phyloP scores from a whole-genome alignment of 1,140 invertebrate species.

The Zaprionus kolodkinae region DNA sequence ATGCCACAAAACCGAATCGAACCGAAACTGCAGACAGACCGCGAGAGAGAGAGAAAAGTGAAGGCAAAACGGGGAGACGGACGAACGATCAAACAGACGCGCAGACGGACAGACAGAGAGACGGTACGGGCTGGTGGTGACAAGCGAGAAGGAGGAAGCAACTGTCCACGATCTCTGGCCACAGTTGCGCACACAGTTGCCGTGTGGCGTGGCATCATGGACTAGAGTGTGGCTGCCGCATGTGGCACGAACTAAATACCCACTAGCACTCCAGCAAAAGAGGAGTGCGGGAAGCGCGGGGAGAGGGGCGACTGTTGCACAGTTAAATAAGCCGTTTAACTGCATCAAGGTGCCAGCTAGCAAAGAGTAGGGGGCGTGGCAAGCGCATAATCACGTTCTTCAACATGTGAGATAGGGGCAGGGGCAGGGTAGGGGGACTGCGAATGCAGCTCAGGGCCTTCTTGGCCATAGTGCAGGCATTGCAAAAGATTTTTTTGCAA shows the following conservation, averaged over 20 bases:
- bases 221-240: constrained; percentile 27
- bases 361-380: constrained; percentile 16
- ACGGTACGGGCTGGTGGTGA: constrained; percentile 28
- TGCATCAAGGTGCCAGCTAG: constrained; percentile 50
- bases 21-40: constrained; percentile 52
- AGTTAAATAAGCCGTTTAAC: constrained; percentile 59
- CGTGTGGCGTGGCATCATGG: background rate
- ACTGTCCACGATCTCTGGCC: constrained; percentile 32
- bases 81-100: background rate
- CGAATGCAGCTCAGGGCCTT: constrained; percentile 58
- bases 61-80: constrained; percentile 16
- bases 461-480: too few relatives aligned
- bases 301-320: constrained; percentile 1
- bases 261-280: constrained; percentile 59
- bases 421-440: constrained; percentile 8
- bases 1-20: constrained; percentile 64
- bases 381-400: constrained; percentile 49
- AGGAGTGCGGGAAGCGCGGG: background rate
- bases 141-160: constrained; percentile 73
- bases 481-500: constrained; percentile 71
- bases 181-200: background rate
- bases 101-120: background rate
- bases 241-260: constrained; percentile 78
- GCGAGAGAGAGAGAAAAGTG: constrained; percentile 27
- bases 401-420: constrained; percentile 35